Evolutionary conservation across 2,113 vertebrate genomes (phyloP), one percentile per base, ranked within the genome.

Genomic region (Mesembrinibis cayennensis): DNA sequence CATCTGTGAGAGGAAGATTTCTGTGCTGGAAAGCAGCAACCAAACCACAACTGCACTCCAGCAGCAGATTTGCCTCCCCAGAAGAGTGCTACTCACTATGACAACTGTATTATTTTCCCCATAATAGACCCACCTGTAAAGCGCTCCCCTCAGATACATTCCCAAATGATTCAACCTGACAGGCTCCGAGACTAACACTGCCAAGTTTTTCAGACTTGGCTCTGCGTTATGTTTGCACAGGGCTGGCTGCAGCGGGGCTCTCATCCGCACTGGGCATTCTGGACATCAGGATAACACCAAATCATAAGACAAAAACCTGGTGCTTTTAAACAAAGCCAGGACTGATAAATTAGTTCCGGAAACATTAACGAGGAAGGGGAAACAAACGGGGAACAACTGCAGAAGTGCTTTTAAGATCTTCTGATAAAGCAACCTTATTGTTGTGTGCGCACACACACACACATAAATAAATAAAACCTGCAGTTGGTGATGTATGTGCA

Each of bases 371-470:
- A 90, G 71, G 45, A 86, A 17, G 9, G 26, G 22, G 30, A 81
- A 94, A 71, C 34, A 83, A 89, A 77, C 36, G 0, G 0, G 40
- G 36, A 95, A 86, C 58, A 90, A 66, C 79, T 87, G 62, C 55
- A 77, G 63, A 90, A 94, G 63, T 34, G 58, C 67, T 96, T 82
- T 53, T 76, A 91, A 83, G 85, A 86, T 86, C 76, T 59, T 70
- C 50, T 55, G 86, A 97, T 84, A 78, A 59, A 44, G 38, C 42
- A 32, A 53, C 62, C 42, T 79, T 19, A 52, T 12, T 58, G 40
- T 25, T 89, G 38, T 38, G 38, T 38, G 38, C 38, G 36, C 2
- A 13, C 36, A 20, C 16, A 42, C 27, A 32, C 18, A 29, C 27
- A 29, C 38, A 2, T 10, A n/a, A 73, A 44, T 67, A 58, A 42